Conservation (phyloP, 92 coral and sea anemone species). For the Pocillopora grandis region DNA sequence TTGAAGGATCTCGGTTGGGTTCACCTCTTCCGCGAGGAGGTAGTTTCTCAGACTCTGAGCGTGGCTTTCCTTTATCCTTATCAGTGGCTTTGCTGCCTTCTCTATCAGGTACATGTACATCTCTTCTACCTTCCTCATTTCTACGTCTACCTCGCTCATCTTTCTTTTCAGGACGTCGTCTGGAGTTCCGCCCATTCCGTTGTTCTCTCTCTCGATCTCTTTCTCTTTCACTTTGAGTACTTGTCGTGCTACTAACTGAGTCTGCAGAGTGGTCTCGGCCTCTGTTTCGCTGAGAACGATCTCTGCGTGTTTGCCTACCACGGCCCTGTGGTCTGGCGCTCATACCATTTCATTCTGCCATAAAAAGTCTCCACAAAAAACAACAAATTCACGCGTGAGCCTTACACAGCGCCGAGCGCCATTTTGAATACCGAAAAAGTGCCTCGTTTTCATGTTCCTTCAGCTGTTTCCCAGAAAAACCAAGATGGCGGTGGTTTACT, state of each 20-base stretch:
- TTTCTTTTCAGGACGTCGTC: constrained; percentile 87
- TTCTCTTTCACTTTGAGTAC: constrained; percentile 92
- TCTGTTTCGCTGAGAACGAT: constrained; percentile 96
- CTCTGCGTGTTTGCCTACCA: constrained; percentile 99
- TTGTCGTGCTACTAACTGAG: constrained; percentile 83
- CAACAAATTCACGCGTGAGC: constrained; percentile 64
- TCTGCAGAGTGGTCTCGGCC: constrained; percentile 96
- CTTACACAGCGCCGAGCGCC: constrained; percentile 85
- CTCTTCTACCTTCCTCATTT: constrained; percentile 78
- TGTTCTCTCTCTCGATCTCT: constrained; percentile 62
- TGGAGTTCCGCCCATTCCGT: constrained; percentile 87
- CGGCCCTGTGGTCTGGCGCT: constrained; percentile 99
- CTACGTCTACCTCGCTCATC: constrained; percentile 81
- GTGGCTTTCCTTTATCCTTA: constrained; percentile 54
- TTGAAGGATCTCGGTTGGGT: constrained; percentile 60
- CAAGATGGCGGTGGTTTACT: constrained; percentile 34
- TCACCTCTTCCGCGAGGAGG: constrained; percentile 71
- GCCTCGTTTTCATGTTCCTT: constrained; percentile 50
- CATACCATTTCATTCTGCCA: constrained; percentile 99
- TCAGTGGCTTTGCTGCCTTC: constrained; percentile 71
- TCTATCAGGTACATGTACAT: constrained; percentile 65
- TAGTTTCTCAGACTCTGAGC: constrained; percentile 67
- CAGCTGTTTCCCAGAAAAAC: constrained; percentile 19
- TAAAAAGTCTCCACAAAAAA: constrained; percentile 67
- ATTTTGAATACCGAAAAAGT: constrained; percentile 68